Evolutionary conservation across 2,888 invertebrate species (phyloP), one percentile per base, ranked within the genome.

Genomic region (Trissolcus brochymenae): DNA sequence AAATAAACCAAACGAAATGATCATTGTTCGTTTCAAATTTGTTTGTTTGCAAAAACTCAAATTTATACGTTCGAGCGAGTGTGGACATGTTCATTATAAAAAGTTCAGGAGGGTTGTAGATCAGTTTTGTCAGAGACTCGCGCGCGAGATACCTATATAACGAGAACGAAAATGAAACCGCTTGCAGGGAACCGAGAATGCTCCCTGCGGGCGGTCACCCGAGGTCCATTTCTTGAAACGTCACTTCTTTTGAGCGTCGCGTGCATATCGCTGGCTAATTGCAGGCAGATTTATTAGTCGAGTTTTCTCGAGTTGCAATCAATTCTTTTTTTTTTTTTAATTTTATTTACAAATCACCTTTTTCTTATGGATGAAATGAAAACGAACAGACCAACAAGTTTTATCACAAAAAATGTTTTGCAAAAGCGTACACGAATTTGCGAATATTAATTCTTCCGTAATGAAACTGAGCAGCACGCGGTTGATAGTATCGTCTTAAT

Each of bases 261-360:
- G 84, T 84, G 88, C 84, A 82, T 83, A 80, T 82, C 78, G 46
- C 14, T 46, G 46, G 85, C 87, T 88, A 88, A 88, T 88, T 88
- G 86, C 88, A 86, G 88, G 87, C 81, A 87, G 87, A 88, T 88
- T 88, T 88, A 88, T 88, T 83, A 84, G 81, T 80, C 81, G 75
- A 78, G 53, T 25, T 50, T 41, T 57, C 16, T 62, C 68, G 61
- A 35, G 4, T 51, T 51, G 29, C 61, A 35, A 35, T 46, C n/a
- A 54, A 59, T n/a, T n/a, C 19, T 2, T 51, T 67, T 49, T 54
- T 73, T 66, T 50, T 61, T 65, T 73, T n/a, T 0, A 29, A n/a
- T n/a, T n/a, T n/a, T 59, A 17, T 2, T 21, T 17, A 29, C 21
- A 54, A 46, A 19, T 55, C n/a, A n/a, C 3, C 43, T 4, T 43